Base-by-base conservation (phyloP, 2,113 vertebrate species). In the Sterrhoptilus dennistouni region DNA sequence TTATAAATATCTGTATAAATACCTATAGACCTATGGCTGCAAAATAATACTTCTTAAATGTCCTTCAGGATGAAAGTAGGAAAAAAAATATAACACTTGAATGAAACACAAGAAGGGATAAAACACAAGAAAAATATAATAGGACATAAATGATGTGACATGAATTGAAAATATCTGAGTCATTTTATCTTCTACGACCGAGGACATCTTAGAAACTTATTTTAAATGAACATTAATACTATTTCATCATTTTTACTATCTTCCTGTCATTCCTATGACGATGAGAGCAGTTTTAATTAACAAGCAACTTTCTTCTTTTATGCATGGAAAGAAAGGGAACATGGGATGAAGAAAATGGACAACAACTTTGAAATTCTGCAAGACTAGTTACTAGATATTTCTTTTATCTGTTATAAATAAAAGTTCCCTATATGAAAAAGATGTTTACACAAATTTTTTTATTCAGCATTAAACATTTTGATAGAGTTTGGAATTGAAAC, bases 91-190 rank as follows among this genome's bases (percentile, higher is more conserved):
- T 10, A 47, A 49, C 6, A 40, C 12, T 44, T 38, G 33, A 70
- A 52, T 75, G 25, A 95, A 75, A 63, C 2, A 40, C 8, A 50
- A 29, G 28, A 44, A 61, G 6, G 6, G 7, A 57, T 23, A 57
- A 78, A 78, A 44, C 31, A 65, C 18, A 57, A 53, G 12, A 45
- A 79, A 66, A 53, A 19, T 0, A 17, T 33, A 83, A 54, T 10
- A 78, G 4, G 20, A 14, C 13, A 53, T 45, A 22, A 50, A 2
- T 33, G 23, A 68, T 0, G 2, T 27, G 3, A 54, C 3, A 54
- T 29, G 27, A 2, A 38, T 70, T 71, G 27, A 70, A 86, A 89
- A 40, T 60, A 52, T 7, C 5, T 3, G 14, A 42, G 2, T 49
- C 0, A 35, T 80, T 86, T 66, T 85, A 9, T 53, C 33, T 83